Conservation (phyloP, 2,797 vertebrate genomes). For the Sphenodon punctatus region DNA sequence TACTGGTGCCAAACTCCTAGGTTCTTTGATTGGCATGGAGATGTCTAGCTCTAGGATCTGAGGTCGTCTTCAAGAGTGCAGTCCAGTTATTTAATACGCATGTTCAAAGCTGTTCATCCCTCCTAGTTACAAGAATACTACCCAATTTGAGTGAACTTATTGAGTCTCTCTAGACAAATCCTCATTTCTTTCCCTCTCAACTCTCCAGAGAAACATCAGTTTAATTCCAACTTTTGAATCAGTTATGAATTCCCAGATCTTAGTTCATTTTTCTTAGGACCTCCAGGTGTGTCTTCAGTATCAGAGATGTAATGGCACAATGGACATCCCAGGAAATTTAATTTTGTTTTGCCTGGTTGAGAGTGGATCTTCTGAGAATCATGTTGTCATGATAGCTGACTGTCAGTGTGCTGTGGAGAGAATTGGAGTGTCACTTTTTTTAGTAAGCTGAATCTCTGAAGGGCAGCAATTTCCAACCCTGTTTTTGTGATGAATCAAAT, state of each 20-base stretch:
- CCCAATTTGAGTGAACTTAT: background rate
- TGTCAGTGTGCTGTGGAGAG: background rate
- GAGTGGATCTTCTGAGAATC: background rate
- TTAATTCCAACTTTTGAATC: background rate
- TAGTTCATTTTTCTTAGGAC: background rate
- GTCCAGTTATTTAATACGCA: background rate
- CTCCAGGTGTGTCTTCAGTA: background rate
- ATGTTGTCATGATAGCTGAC: background rate
- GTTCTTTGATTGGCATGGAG: background rate
- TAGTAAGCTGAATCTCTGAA: background rate
- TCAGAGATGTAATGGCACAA: background rate
- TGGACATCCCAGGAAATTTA: background rate
- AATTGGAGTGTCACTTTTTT: background rate
- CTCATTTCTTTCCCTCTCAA: background rate
- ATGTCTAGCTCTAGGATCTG: background rate
- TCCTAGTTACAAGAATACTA: conserved; percentile 12
- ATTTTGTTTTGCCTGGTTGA: accelerated
- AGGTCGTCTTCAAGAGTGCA: background rate
- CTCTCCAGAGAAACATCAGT: background rate
- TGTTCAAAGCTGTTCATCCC: conserved; percentile 5
- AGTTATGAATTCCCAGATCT: background rate
- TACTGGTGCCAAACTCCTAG: background rate
- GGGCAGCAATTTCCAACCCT: background rate
- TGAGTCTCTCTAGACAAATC: background rate
- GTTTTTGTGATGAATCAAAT: background rate